Percentiles rank a stretch among this genome's conserved stretches.
Conservation (phyloP, 2,113 vertebrate genomes). For the Sinocyclocheilus maitianheensis region DNA sequence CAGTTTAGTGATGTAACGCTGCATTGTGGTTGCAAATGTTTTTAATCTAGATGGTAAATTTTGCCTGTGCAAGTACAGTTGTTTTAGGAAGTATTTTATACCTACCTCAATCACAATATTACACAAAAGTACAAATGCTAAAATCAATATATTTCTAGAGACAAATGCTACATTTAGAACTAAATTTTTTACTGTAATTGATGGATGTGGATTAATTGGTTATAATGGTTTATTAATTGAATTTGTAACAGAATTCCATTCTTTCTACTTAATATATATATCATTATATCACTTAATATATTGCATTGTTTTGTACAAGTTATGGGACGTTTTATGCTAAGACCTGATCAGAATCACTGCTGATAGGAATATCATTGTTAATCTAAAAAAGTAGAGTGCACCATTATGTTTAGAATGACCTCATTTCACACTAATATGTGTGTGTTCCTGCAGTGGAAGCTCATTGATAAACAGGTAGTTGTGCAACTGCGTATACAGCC, state of each 20-base stretch:
- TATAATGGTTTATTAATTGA: not conserved
- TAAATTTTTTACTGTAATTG: not conserved
- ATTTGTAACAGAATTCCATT: not conserved
- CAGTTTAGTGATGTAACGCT: not conserved
- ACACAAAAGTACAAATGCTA: not conserved
- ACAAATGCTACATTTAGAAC: not conserved
- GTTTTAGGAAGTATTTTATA: not conserved
- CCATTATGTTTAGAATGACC: not conserved
- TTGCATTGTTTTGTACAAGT: not conserved
- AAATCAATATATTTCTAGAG: not conserved
- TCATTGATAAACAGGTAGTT: constrained; percentile 44
- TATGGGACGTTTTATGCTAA: not conserved
- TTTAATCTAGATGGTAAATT: not conserved
- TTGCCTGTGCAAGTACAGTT: not conserved
- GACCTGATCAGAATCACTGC: not conserved
- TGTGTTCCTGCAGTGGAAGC: constrained; percentile 11
- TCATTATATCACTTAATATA: not conserved
- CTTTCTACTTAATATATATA: not conserved
- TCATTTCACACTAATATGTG: not conserved
- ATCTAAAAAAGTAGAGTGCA: not conserved
- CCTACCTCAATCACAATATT: not conserved
- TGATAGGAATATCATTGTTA: not conserved
- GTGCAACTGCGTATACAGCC: not conserved
- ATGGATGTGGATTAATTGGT: not conserved
- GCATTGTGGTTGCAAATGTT: not conserved